Evolutionary conservation across 2,113 vertebrate genomes (phyloP).

Genomic region (Phalacrocorax aristotelis): DNA sequence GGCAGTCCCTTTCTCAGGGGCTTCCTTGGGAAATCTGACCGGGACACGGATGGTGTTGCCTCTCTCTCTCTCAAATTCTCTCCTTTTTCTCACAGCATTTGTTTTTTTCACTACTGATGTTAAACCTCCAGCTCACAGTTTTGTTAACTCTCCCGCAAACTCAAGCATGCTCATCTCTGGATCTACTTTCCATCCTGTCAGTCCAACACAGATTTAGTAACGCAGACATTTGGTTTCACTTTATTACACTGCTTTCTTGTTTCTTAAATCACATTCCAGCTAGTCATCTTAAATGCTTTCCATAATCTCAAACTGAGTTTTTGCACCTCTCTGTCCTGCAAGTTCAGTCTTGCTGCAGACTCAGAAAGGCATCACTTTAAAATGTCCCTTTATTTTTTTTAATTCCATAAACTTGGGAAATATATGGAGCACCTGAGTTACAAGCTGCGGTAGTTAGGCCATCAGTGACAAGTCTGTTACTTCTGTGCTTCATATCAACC

Average conservation of each 20-base stretch:
- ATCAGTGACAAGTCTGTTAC: neutral
- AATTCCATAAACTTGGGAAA: neutral
- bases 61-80: neutral
- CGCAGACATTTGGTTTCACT: neutral
- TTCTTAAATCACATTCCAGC: neutral
- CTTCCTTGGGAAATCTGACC: neutral
- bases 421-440: neutral
- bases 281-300: neutral
- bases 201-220: neutral
- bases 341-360: neutral
- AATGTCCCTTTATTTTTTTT: neutral
- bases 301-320: neutral
- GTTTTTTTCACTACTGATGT: neutral
- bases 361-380: neutral
- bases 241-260: neutral
- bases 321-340: neutral
- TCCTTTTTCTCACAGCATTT: neutral
- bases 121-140: neutral
- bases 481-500: neutral
- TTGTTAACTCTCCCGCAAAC: neutral
- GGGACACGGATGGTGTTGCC: neutral
- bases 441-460: rapidly evolving
- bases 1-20: neutral
- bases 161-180: neutral
- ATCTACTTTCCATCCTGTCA: neutral